Percentiles rank a stretch among this genome's conserved stretches.
These are phyloP conservation scores for Mastigias papua DNA, from an alignment of 30 jellyfish, hydroid and myxozoan species.

Conservation along the genomic window DNA sequence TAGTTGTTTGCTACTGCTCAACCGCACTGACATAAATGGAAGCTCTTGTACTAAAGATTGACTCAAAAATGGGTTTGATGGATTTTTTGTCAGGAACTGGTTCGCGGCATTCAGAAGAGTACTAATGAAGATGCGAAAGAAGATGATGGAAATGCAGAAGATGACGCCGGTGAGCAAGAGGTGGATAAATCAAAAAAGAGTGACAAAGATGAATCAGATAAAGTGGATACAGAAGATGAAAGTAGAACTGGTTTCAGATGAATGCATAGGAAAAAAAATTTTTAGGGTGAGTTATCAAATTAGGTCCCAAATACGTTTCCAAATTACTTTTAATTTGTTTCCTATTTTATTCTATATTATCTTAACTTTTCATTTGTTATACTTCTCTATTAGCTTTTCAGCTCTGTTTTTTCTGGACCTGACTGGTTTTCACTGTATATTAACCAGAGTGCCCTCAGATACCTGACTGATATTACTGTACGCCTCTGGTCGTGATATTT, in stretches of 20 bases:
- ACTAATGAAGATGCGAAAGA: slow-evolving; percentile 5
- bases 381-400: no score
- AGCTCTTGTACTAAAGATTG: background rate
- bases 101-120: background rate
- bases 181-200: slow-evolving; percentile 44
- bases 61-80: background rate
- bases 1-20: no score
- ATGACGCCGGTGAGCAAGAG: slow-evolving; percentile 87
- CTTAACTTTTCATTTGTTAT: no score
- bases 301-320: no score
- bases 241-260: slow-evolving; percentile 19
- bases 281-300: no score
- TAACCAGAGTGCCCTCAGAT: no score
- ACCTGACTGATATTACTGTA: background rate
- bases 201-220: slow-evolving; percentile 34
- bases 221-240: slow-evolving; percentile 36
- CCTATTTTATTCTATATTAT: no score
- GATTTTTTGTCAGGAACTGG: background rate
- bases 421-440: no score
- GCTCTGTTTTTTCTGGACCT: no score
- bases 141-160: slow-evolving; percentile 27
- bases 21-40: no score
- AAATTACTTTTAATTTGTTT: no score
- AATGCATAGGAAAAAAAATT: background rate
- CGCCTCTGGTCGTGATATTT: no score